phyloP scores from a whole-genome alignment of 2,888 invertebrate genomes.

The Lithophane socia region DNA sequence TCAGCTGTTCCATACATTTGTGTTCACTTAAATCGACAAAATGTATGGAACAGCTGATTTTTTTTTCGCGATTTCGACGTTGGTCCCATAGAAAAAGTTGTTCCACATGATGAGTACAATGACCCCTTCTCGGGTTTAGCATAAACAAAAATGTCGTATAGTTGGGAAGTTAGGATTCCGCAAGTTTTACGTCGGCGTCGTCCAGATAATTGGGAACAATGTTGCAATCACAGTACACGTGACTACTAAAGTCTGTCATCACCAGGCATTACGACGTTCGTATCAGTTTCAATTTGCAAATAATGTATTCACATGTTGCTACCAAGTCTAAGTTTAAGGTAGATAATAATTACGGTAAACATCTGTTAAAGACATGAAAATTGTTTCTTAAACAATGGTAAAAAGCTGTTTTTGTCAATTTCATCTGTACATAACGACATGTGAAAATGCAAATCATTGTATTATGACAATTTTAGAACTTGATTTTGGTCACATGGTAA shows the following conservation, averaged over 20 bases:
- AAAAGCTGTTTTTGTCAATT: constrained; percentile 9
- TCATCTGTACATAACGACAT: neutral
- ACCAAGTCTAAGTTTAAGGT: neutral
- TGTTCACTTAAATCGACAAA: too few species aligned
- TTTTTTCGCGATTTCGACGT: too few species aligned
- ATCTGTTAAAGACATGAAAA: constrained; percentile 10
- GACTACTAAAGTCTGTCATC: constrained; percentile 5
- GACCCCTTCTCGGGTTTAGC: too few species aligned
- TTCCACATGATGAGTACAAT: too few species aligned
- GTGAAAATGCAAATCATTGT: constrained; percentile 16
- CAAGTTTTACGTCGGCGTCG: neutral
- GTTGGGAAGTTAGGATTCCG: neutral
- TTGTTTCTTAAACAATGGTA: constrained; percentile 17
- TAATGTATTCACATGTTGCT: constrained; percentile 31
- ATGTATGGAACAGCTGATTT: too few species aligned
- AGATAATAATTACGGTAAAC: constrained; percentile 18
- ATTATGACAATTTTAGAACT: neutral
- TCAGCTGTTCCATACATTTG: too few species aligned
- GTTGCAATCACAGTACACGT: constrained; percentile 8
- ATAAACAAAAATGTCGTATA: too few species aligned
- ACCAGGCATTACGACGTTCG: neutral
- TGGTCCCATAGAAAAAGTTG: too few species aligned
- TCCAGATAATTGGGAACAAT: constrained; percentile 8
- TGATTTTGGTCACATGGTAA: neutral
- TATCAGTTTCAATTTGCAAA: constrained; percentile 19